Percentiles rank a stretch among this genome's conserved stretches.
These are phyloP conservation scores for Microctonus aethiopoides DNA, from an alignment of 2,888 invertebrate genomes.

Conservation along the genomic window DNA sequence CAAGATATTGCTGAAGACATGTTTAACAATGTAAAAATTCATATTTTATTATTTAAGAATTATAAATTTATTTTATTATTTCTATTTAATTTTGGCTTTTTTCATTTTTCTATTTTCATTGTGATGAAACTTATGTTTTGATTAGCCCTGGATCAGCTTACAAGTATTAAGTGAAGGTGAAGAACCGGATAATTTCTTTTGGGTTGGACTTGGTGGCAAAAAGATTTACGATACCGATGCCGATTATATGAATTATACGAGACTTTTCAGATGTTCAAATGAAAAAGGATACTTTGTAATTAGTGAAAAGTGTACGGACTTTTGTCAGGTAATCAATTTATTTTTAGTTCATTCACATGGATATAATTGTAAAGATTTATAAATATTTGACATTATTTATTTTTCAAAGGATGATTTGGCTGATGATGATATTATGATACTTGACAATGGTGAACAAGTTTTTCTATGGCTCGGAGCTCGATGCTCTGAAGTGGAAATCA, in stretches of 20 bases:
- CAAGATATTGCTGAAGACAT: slow-evolving; percentile 94
- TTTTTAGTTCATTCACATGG: not conserved
- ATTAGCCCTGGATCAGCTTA: slow-evolving; percentile 69
- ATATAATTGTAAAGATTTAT: slow-evolving; percentile 6
- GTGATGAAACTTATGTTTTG: slow-evolving; percentile 29
- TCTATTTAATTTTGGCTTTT: not conserved
- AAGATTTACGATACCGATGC: slow-evolving; percentile 91
- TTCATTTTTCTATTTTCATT: not conserved
- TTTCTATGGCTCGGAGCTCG: slow-evolving; percentile 97
- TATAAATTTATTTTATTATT: not conserved
- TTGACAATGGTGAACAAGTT: slow-evolving; percentile 98
- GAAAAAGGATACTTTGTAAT: slow-evolving; percentile 99
- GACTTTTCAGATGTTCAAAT: slow-evolving; percentile 98
- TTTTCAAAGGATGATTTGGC: slow-evolving; percentile 90
- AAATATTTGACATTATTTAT: slow-evolving; percentile 24
- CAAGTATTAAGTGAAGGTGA: slow-evolving; percentile 91
- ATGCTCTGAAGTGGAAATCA: slow-evolving; percentile 98
- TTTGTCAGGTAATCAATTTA: slow-evolving; percentile 81
- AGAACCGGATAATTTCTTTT: slow-evolving; percentile 98
- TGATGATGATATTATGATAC: slow-evolving; percentile 99
- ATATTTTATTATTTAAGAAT: not conserved
- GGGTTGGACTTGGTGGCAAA: slow-evolving; percentile 93
- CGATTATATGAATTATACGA: slow-evolving; percentile 90
- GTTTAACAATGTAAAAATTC: slow-evolving; percentile 82
- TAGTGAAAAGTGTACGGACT: slow-evolving; percentile 98